phyloP scores from a whole-genome alignment of 1,140 invertebrate species.

The Rhagoletis zephyria region DNA sequence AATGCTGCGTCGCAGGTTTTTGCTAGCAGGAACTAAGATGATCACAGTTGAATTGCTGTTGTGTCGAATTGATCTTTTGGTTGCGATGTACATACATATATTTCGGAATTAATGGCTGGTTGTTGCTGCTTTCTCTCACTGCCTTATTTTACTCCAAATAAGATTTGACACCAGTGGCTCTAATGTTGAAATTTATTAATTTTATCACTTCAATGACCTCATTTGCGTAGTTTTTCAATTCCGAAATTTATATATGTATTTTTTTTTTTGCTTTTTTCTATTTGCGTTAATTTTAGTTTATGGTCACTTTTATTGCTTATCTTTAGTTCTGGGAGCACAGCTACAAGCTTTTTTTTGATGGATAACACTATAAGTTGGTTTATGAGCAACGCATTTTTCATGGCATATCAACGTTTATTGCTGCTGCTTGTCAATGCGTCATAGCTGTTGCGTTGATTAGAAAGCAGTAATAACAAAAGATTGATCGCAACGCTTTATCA shows the following conservation, averaged over 20 bases:
- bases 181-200: not conserved
- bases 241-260: not conserved
- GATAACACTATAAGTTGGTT: not conserved
- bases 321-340: not conserved
- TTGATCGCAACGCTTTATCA: too few relatives aligned
- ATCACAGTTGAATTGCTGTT: slow-evolving; percentile 30
- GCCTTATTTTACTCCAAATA: not conserved
- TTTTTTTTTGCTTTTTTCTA: slow-evolving; percentile 7
- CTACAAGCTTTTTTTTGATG: not conserved
- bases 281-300: not conserved
- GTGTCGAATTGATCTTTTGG: not conserved
- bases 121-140: not conserved
- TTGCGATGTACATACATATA: not conserved
- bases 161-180: too few relatives aligned
- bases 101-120: not conserved
- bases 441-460: not conserved
- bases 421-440: not conserved
- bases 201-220: not conserved
- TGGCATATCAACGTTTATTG: not conserved
- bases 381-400: not conserved
- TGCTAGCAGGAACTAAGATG: not conserved
- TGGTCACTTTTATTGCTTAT: not conserved
- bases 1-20: not conserved
- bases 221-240: not conserved
- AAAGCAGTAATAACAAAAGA: too few relatives aligned